Percentiles rank a stretch among this genome's conserved stretches.
Evolutionary conservation across 2,113 vertebrate genomes (phyloP).

Genomic region (Ammodytes marinus): DNA sequence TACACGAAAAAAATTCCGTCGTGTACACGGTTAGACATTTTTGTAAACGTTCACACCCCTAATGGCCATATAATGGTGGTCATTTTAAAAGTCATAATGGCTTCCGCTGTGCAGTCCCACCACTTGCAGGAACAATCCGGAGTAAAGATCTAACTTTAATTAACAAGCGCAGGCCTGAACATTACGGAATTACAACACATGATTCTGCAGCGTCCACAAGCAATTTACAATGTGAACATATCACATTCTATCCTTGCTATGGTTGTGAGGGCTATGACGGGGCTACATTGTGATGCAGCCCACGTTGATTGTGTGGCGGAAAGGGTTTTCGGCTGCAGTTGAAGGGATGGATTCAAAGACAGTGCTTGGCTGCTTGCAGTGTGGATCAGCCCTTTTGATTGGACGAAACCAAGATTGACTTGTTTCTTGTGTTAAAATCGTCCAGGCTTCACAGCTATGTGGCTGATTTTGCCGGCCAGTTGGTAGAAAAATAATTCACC

Average conservation of each 20-base stretch:
- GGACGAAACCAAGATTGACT: not conserved
- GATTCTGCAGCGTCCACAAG: conserved; percentile 19
- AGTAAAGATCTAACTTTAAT: not conserved
- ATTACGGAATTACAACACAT: conserved; percentile 6
- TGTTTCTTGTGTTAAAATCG: not conserved
- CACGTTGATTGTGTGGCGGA: not conserved
- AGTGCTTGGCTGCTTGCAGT: not conserved
- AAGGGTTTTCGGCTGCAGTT: conserved; percentile 33
- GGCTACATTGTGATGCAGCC: conserved; percentile 30
- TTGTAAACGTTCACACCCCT: no score
- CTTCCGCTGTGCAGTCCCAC: not conserved
- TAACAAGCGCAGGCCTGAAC: not conserved
- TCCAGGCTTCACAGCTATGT: conserved; percentile 1
- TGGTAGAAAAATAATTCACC: not conserved
- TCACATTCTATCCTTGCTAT: conserved; percentile 15
- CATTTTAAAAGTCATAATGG: conserved; percentile 1
- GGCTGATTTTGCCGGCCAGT: not conserved
- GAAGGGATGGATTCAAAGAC: conserved; percentile 42
- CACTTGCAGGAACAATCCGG: conserved; percentile 12
- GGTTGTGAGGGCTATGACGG: conserved; percentile 1
- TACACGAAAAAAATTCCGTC: no score
- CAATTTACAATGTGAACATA: conserved; percentile 38
- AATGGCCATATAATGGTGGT: not conserved
- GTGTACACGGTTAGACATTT: no score
- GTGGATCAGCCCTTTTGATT: conserved; percentile 41